Base-by-base conservation (phyloP, 2,113 vertebrate species). In the Ranitomeya imitator region DNA sequence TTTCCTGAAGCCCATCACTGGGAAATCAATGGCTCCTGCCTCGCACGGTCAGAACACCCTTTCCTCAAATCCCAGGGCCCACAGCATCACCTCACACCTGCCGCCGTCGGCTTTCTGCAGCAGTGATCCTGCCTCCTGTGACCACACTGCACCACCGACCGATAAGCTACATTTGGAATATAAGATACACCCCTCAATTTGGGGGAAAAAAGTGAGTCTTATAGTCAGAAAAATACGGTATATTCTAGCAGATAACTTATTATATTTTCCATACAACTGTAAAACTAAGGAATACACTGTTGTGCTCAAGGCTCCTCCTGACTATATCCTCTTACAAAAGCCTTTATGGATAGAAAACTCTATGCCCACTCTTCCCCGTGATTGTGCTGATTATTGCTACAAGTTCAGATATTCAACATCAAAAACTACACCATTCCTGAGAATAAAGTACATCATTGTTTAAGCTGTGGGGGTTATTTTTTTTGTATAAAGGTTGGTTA, bases 401-500 rank as follows among this genome's bases (percentile, higher is more conserved):
- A 78, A 54, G 45, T 77, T 52, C 21, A 52, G 12, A 69, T 26
- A 69, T 23, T 69, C 67, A 69, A 26, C 67, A 69, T 69, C 51
- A 78, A 19, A 78, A 78, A 78, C 54, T 78, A 55, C 26, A 55
- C 21, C 52, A 78, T 78, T 78, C 76, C 76, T 78, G 76, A 78
- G 76, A 55, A 55, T 78, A 78, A 78, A 78, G 45, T 55, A 78
- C 76, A 78, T 55, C 45, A 78, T 55, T 78, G 51, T 78, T 18
- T 54, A 54, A 78, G 51, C 74, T 51, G 31, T n/a, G 52, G 21
- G 51, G 76, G 19, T 77, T 21, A 10, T 16, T 52, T 4, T 21
- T 16, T 52, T 4, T 21, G 21, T 0, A n/a, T 16, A 69, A 69
- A 23, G 4, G 18, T 18, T 45, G 16, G 23, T 76, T 19, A 76